A percentile compares a stretch with the other conserved stretches of the same genome.
Conservation (phyloP, 92 coral and sea anemone species). For the Ricordea florida region DNA sequence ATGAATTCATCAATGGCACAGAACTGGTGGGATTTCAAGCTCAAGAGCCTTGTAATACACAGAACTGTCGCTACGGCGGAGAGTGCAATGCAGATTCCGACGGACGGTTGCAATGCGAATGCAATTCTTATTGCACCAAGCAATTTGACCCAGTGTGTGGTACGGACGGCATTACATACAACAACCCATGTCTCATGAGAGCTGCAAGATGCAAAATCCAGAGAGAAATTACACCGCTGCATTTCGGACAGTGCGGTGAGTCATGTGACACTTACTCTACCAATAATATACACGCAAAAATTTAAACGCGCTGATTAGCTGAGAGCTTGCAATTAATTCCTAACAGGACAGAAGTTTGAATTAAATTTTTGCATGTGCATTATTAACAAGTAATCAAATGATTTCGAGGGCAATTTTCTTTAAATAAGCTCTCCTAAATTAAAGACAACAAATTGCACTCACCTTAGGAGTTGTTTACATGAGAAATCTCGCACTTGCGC, state of each 20-base stretch:
- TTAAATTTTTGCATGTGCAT: no score
- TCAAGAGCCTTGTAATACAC: conserved; percentile 41
- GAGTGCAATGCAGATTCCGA: conserved; percentile 49
- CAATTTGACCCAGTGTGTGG: conserved; percentile 96
- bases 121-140: conserved; percentile 56
- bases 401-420: no score
- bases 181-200: conserved; percentile 83
- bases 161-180: conserved; percentile 83
- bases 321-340: no score
- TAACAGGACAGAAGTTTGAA: no score
- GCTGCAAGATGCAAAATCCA: conserved; percentile 80
- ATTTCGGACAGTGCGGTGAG: conserved; percentile 93
- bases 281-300: no score
- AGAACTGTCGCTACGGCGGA: conserved; percentile 74
- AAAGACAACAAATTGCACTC: no score
- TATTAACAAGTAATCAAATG: no score
- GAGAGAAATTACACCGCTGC: conserved; percentile 63
- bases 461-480: no score
- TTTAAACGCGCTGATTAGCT: no score
- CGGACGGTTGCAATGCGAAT: conserved; percentile 60
- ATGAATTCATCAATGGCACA: background rate
- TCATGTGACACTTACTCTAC: background rate
- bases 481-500: no score
- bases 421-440: no score
- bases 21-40: conserved; percentile 8